Base-by-base conservation (phyloP, 2,797 vertebrate genomes). In the Oceanodroma leucorhoa region DNA sequence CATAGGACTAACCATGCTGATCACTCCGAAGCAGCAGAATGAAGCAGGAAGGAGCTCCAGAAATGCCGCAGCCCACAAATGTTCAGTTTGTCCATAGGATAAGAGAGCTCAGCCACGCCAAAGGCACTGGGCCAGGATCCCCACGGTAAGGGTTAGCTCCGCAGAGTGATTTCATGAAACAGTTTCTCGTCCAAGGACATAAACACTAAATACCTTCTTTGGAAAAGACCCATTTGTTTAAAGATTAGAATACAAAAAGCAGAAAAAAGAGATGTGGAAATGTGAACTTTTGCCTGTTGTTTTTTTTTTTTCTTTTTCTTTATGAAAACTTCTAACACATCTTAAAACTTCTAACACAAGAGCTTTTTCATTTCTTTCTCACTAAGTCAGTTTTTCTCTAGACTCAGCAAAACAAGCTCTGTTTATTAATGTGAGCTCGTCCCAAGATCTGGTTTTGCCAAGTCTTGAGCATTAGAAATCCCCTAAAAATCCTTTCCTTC, bases 401-500 rank as follows among this genome's bases (percentile, higher is more conserved):
- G 78, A 95, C 78, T 95, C 93, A 93, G 94, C 78, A 95, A 92
- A 95, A 85, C 88, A 94, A 94, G 50, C 16, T 92, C 38, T 46
- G 11, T 96, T 96, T 96, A 83, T 95, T 96, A 89, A 73, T 87
- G 16, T 80, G 64, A 93, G 14, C 30, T 77, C 5, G 50, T 92
- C 92, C 94, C 75, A 94, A 85, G 66, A n/a, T 36, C 53, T 80
- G 70, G 34, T 83, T 94, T 87, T 95, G 93, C 95, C 93, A 96
- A 83, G 88, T 10, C 53, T 45, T 71, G 61, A 80, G 88, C 77
- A 38, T 61, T 89, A 97, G 94, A 96, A 96, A 96, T 96, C 80
- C 93, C 96, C 94, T 96, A 94, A 95, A 96, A 94, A 77, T 90
- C 90, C 81, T 69, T 81, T 70, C 70, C 57, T 92, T 96, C 78